phyloP scores from a whole-genome alignment of 2,888 invertebrate genomes.

The Tethea ocularis region DNA sequence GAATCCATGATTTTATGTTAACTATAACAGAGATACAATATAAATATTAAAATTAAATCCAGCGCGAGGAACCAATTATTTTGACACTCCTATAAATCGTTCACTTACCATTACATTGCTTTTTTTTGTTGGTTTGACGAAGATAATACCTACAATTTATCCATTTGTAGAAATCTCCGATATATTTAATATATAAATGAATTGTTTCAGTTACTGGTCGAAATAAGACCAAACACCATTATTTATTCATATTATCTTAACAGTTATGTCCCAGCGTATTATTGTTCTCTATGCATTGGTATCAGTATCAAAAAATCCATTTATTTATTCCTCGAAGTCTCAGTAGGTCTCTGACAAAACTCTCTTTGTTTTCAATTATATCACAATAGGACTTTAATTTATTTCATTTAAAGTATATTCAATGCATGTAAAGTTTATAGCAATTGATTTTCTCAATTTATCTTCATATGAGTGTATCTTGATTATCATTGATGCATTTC shows the following conservation, averaged over 20 bases:
- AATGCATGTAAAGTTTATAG: not conserved
- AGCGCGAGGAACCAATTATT: conserved; percentile 67
- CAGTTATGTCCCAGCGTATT: not conserved
- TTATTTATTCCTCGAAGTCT: not conserved
- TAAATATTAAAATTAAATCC: conserved; percentile 54
- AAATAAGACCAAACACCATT: not conserved
- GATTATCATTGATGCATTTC: not conserved
- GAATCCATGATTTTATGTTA: conserved; percentile 13
- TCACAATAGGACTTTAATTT: too few species aligned
- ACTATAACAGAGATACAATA: conserved; percentile 19
- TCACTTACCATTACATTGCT: conserved; percentile 71
- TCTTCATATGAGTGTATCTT: not conserved
- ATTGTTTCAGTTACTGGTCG: not conserved
- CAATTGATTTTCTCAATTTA: not conserved
- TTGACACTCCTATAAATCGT: conserved; percentile 71
- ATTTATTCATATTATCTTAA: not conserved
- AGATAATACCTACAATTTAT: conserved; percentile 63
- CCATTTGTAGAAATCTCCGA: conserved; percentile 64
- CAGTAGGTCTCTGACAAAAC: not conserved
- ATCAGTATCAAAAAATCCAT: too few species aligned
- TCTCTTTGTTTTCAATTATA: not conserved
- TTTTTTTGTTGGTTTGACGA: conserved; percentile 59
- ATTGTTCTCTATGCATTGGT: not conserved
- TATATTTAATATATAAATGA: not conserved
- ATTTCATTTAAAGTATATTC: too few species aligned